Evolutionary conservation across 2,113 vertebrate genomes (phyloP).

Genomic region (Callaeas wilsoni): DNA sequence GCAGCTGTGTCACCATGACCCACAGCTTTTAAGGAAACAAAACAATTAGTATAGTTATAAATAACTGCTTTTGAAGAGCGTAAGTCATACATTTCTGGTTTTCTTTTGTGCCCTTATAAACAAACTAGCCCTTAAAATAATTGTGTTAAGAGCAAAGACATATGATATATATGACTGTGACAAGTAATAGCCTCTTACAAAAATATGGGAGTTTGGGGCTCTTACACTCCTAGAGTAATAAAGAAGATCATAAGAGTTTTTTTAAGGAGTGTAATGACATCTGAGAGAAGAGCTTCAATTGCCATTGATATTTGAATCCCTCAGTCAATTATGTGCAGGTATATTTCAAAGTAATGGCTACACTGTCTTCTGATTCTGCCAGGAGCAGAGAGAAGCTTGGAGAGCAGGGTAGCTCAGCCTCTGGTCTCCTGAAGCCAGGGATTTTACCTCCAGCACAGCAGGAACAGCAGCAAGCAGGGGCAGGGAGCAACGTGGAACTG

Average conservation of each 20-base stretch:
- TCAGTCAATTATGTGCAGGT: neutral
- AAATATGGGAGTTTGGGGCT: neutral
- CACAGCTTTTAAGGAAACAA: neutral
- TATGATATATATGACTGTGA: neutral
- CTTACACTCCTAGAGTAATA: neutral
- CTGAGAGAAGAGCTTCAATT: neutral
- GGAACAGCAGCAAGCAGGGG: rapidly evolving
- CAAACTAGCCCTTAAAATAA: neutral
- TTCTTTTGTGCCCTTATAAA: conserved; percentile 15
- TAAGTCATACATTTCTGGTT: neutral
- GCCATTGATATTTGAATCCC: neutral
- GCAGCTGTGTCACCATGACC: neutral
- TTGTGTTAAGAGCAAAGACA: neutral
- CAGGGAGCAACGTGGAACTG: rapidly evolving
- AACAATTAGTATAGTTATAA: conserved; percentile 10
- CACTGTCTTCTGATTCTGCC: neutral
- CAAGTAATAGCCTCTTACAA: neutral
- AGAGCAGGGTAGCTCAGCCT: neutral
- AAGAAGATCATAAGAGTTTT: neutral
- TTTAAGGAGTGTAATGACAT: neutral
- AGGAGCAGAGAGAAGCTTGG: neutral
- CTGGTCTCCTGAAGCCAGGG: neutral
- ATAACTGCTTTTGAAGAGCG: neutral
- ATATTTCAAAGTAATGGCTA: neutral
- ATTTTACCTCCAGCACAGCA: neutral